A percentile compares a stretch with the other conserved stretches of the same genome.
Conservation (phyloP, 1,140 invertebrate species). For the Tetramorium parvispinum region DNA sequence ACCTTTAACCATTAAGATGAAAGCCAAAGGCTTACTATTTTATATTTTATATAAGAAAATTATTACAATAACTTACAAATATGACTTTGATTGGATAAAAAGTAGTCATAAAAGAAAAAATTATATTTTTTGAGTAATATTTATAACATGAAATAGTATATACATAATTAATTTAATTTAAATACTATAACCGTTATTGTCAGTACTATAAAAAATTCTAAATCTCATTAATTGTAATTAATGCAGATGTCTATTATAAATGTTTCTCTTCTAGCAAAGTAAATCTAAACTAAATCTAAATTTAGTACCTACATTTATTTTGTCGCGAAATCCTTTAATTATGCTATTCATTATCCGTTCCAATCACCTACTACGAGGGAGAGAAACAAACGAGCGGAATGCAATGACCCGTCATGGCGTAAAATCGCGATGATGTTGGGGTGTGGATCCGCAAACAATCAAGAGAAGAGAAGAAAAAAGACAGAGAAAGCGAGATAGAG, state of each 20-base stretch:
- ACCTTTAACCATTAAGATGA: not conserved
- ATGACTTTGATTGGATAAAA: not conserved
- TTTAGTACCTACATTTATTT: not conserved
- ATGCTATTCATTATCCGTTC: constrained; percentile 13
- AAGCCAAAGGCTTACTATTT: not conserved
- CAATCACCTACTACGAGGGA: not conserved
- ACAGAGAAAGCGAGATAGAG: constrained; percentile 20
- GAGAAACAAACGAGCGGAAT: constrained; percentile 27
- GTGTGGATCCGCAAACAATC: constrained; percentile 30
- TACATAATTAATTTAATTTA: not conserved
- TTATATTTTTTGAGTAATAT: not conserved
- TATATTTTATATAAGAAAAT: not conserved
- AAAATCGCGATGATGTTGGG: constrained; percentile 24
- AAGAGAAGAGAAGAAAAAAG: not conserved
- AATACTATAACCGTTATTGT: not conserved
- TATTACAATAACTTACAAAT: not conserved
- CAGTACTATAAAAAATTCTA: not conserved
- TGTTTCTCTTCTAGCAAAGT: not conserved
- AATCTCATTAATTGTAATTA: not conserved
- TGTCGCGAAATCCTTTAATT: constrained; percentile 2
- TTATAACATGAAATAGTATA: not conserved
- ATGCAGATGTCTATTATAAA: not conserved
- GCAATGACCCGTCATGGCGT: constrained; percentile 1
- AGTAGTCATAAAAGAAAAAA: not conserved
- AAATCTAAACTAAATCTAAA: not conserved